A percentile compares a stretch with the other conserved stretches of the same genome.
phyloP scores from a whole-genome alignment of 2,888 invertebrate species.

The Heliconius ethilla region DNA sequence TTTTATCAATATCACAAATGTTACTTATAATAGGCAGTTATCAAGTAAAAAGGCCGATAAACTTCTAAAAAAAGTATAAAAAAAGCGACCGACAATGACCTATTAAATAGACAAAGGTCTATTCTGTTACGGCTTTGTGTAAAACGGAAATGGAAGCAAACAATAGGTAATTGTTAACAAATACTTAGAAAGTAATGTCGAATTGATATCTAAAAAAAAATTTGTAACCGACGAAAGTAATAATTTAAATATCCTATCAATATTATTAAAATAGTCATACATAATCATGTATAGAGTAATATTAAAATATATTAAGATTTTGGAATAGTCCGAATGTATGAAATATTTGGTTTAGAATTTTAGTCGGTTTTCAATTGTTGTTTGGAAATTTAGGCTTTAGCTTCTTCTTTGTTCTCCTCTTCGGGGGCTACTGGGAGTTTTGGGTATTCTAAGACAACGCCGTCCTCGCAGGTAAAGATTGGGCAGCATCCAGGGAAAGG shows the following conservation, averaged over 20 bases:
- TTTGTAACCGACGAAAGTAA: conserved; percentile 22
- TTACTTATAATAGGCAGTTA: conserved; percentile 69
- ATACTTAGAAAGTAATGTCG: conserved; percentile 48
- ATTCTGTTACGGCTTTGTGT: conserved; percentile 52
- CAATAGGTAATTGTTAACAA: conserved; percentile 47
- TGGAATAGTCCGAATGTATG: conserved; percentile 14
- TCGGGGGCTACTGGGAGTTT: conserved; percentile 84
- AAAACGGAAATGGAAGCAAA: conserved; percentile 61
- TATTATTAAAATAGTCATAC: background rate
- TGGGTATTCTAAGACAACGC: conserved; percentile 92
- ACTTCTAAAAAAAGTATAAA: conserved; percentile 70
- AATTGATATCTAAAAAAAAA: background rate
- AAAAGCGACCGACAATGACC: conserved; percentile 37
- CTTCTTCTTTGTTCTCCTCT: conserved; percentile 65
- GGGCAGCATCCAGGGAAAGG: conserved; percentile 94
- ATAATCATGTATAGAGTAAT: background rate
- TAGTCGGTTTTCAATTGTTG: conserved; percentile 39
- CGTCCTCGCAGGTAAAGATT: conserved; percentile 91
- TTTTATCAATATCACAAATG: conserved; percentile 75
- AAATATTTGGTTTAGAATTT: conserved; percentile 14
- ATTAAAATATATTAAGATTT: conserved; percentile 11
- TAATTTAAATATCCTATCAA: conserved; percentile 20
- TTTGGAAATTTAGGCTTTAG: conserved; percentile 64
- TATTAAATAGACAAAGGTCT: conserved; percentile 48
- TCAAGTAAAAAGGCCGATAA: conserved; percentile 71